Evolutionary conservation across 37 sponge, comb jelly and placozoan species (phyloP), one percentile per base, ranked within the genome.

Genomic region (Diacarnus erythraeanus): DNA sequence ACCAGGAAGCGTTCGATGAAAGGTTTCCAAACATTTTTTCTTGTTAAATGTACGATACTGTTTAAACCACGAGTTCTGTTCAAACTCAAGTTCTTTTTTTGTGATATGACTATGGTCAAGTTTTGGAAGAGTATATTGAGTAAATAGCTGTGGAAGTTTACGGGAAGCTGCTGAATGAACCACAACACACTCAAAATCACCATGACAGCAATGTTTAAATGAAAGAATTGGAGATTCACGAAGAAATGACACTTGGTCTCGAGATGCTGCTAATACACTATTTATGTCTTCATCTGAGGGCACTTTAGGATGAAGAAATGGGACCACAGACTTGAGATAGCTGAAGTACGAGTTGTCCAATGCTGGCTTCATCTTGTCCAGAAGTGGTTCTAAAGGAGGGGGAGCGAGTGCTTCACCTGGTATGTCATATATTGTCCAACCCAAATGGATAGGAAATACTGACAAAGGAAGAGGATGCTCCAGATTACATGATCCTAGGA

Each of bases 1-100:
- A 26, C 92, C 92, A 21, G 92, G 92, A 21, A 91, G 76, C 0
- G 74, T 23, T 21, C 68, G 37, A 9, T 66, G 83, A 64, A 72
- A 90, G 2, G 71, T 42, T 25, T 12, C 35, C 38, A 86, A 73
- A 0, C 63, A n/a, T 22, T 72, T 37, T 22, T 61, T 12, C 9
- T 38, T 3, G 26, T 86, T 43, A 56, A 82, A 85, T 0, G 67
- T 67, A 15, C 85, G 69, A 31, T 69, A 84, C 34, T 43, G 21
- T 29, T 75, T 79, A 42, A 89, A 89, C 90, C 90, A 89, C n/a
- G 81, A 44, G 0, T 26, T 47, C 30, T 59, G 59, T 6, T 80
- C 33, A 30, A 80, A 88, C 23, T 42, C 75, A 1, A 41, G 58
- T 70, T 68, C 71, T 69, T 77, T 81, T 34, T 66, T 40, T n/a